phyloP scores from a whole-genome alignment of 2,113 vertebrate genomes.

The human region GRCh38 chr4:85582501-85583000 shows the following conservation, averaged over 20 bases:
- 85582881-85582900: not conserved
- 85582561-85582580: not conserved
- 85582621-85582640: not conserved
- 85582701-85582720: not conserved
- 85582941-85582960: not conserved
- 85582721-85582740: not conserved
- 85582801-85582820: constrained; percentile 1
- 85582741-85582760: not conserved
- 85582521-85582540: not conserved
- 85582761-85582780: not conserved
- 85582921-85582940: constrained; percentile 36
- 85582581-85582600: not conserved
- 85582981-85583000: not conserved
- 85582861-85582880: not conserved
- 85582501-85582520: not conserved
- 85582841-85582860: not conserved
- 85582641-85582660: not conserved
- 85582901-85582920: too few relatives aligned
- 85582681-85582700: not conserved
- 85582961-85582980: not conserved
- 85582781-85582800: not conserved
- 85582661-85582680: not conserved
- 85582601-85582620: not conserved
- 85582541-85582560: not conserved
- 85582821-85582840: not conserved